phyloP scores from a whole-genome alignment of 2,797 vertebrate species.

The Periparus ater region DNA sequence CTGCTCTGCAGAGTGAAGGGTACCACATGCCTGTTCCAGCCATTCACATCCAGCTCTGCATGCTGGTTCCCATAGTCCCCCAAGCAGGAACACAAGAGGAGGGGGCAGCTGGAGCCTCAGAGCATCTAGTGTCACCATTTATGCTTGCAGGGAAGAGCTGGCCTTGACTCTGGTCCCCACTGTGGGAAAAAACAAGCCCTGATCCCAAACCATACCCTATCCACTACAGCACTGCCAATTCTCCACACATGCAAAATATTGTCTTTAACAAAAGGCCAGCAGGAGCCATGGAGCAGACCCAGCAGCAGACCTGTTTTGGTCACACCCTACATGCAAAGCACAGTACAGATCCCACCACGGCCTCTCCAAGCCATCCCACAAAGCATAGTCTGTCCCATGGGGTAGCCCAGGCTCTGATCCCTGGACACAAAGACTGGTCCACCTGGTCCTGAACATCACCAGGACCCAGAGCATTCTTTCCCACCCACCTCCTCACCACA shows the following conservation, averaged over 20 bases:
- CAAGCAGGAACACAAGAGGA: not conserved
- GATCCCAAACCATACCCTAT: not conserved
- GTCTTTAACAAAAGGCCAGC: not conserved
- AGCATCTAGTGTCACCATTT: not conserved
- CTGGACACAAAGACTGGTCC: not conserved
- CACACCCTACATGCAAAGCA: not conserved
- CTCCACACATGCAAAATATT: constrained; percentile 10
- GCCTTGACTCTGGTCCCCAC: not conserved
- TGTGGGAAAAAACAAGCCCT: not conserved
- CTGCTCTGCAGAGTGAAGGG: not conserved
- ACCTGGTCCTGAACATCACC: not conserved
- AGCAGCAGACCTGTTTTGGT: not conserved
- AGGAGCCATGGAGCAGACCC: not conserved
- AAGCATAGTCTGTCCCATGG: fast-evolving
- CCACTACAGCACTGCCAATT: not conserved
- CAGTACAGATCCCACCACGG: not conserved
- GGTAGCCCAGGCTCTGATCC: not conserved
- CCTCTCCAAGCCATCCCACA: not conserved
- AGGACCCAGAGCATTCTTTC: not conserved
- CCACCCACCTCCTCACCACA: not conserved
- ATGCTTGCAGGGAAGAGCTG: not conserved
- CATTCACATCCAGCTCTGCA: not conserved
- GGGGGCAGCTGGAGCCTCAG: not conserved
- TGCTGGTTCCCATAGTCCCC: not conserved
- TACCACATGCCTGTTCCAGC: fast-evolving